A percentile compares a stretch with the other conserved stretches of the same genome.
phyloP scores from a whole-genome alignment of 2,113 vertebrate species.

The Brevimyrus niger region DNA sequence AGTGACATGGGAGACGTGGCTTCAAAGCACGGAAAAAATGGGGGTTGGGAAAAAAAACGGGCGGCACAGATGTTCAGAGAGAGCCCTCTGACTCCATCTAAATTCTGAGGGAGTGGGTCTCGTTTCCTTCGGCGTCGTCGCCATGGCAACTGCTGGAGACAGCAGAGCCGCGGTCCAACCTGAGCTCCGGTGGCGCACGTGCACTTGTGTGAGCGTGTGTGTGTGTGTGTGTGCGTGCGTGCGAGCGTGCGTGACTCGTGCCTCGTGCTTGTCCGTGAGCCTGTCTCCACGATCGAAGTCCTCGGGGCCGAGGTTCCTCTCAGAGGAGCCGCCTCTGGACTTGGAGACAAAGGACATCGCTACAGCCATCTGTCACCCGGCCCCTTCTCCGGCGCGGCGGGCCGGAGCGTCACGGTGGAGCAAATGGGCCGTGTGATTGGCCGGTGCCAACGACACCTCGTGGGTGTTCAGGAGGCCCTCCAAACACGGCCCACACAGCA shows the following conservation, averaged over 20 bases:
- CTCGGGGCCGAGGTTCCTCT: not conserved
- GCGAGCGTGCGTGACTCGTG: not conserved
- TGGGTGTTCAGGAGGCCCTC: not conserved
- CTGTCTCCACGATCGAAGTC: not conserved
- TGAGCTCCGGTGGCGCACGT: not conserved
- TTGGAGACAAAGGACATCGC: not conserved
- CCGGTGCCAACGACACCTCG: not conserved
- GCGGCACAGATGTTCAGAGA: not conserved
- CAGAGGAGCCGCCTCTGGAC: not conserved
- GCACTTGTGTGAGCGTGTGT: not conserved
- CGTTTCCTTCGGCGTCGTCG: conserved; percentile 1
- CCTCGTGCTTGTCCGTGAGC: not conserved
- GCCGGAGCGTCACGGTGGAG: not conserved
- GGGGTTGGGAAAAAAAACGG: too few relatives aligned
- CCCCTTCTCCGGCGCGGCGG: not conserved
- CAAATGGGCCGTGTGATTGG: not conserved
- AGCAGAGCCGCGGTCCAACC: not conserved
- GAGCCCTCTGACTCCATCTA: conserved; percentile 14
- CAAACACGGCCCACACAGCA: conserved; percentile 8
- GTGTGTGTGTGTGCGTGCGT: not conserved
- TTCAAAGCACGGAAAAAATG: not conserved
- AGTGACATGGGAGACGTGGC: not conserved
- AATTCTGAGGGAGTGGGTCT: conserved; percentile 14
- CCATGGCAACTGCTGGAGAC: not conserved
- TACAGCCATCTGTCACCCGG: not conserved